Base-by-base conservation (phyloP, 2,888 invertebrate species). In the Drosophila tanythrix region DNA sequence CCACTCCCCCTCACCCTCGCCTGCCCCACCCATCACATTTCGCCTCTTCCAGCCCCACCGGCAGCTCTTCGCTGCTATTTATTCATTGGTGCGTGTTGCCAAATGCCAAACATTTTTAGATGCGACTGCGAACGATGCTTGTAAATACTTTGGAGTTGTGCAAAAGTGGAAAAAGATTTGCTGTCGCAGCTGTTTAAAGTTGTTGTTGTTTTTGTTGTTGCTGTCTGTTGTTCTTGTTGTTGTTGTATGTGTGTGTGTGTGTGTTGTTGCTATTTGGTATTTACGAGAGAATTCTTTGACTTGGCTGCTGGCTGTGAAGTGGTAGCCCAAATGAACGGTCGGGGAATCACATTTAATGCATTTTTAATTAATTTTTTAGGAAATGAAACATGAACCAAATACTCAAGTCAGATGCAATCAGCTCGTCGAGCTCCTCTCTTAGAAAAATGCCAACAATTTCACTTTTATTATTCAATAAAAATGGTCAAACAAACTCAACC, bases 51-150 rank as follows among this genome's bases (percentile, higher is more conserved):
- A 6, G 21, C 36, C 46, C 29, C 29, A 25, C 46, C 31, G n/a
- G 18, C 40, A 31, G 36, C 35, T 57, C 43, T 27, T 38, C 15
- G 8, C 63, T 68, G 71, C 77, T 69, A 81, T 81, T 85, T 81
- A 81, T 79, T 88, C 88, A 88, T 79, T 86, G 85, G 87, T 85
- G 85, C 89, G 87, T 86, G 85, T 88, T 82, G 86, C 82, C 89
- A 88, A 88, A 85, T 85, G 85, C 85, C 85, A 85, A 88, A 85
- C 87, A 85, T 85, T 85, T 85, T 83, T 81, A 85, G 85, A 88
- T 85, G 82, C 81, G 83, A 86, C 81, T 86, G 79, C 89, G 81
- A 88, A 81, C 77, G 87, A 80, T 72, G 85, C 85, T 86, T 86
- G 85, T 88, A 85, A 85, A 85, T 88, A 85, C 89, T 88, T 85